A percentile compares a stretch with the other conserved stretches of the same genome.
These are phyloP conservation scores for Garra rufa DNA, from an alignment of 2,113 vertebrate genomes.

Conservation along the genomic window DNA sequence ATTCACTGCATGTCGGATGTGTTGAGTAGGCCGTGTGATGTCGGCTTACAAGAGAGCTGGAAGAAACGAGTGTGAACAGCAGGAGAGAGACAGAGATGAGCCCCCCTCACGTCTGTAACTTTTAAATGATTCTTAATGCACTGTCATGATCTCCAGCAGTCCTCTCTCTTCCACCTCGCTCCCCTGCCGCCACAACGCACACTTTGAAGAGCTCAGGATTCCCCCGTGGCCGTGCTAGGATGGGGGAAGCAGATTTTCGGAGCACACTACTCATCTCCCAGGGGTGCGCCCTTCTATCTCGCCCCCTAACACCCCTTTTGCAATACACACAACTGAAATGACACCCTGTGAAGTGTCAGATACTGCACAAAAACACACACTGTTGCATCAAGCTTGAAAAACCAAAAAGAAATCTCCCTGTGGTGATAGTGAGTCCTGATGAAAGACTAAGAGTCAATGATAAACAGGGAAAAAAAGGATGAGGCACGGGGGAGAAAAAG, in stretches of 20 bases:
- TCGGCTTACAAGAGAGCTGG: slow-evolving; percentile 22
- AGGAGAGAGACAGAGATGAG: neutral
- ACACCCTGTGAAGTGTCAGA: slow-evolving; percentile 44
- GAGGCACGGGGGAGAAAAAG: neutral
- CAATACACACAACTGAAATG: slow-evolving; percentile 17
- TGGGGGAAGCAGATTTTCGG: slow-evolving; percentile 21
- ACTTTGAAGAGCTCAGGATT: slow-evolving; percentile 46
- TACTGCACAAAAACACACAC: neutral
- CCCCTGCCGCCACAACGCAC: neutral
- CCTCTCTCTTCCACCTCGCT: slow-evolving; percentile 10
- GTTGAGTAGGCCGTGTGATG: slow-evolving; percentile 35
- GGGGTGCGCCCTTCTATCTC: slow-evolving; percentile 31
- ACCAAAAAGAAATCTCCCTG: slow-evolving; percentile 18
- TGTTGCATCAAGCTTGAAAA: slow-evolving; percentile 37
- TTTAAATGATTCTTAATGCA: slow-evolving; percentile 44
- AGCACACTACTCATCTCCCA: slow-evolving; percentile 24
- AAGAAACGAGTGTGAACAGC: slow-evolving; percentile 31
- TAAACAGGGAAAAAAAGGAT: slow-evolving; percentile 12
- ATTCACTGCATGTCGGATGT: slow-evolving; percentile 14
- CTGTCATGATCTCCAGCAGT: slow-evolving; percentile 30
- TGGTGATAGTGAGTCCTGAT: slow-evolving; percentile 30
- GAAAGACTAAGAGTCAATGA: slow-evolving; percentile 36
- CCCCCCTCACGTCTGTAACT: slow-evolving; percentile 4
- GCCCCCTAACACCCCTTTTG: slow-evolving; percentile 31
- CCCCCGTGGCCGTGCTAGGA: slow-evolving; percentile 26